These are phyloP conservation scores for Campylomormyrus numenius DNA, from an alignment of 2,113 vertebrate genomes.

Conservation along the genomic window DNA sequence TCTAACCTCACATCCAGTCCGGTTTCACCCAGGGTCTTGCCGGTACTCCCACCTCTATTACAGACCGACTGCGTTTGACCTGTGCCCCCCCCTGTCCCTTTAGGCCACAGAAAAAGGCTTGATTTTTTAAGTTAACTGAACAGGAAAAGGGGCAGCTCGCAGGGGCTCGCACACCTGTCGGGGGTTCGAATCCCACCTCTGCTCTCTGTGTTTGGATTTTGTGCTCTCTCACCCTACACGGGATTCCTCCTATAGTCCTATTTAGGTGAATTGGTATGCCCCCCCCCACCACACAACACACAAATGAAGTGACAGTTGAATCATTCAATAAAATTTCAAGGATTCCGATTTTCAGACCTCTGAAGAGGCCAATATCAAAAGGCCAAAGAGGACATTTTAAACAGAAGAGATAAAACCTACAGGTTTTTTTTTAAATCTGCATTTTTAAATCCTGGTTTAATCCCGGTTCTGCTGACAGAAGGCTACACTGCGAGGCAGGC, in stretches of 20 bases:
- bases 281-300: background rate
- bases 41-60: constrained; percentile 84
- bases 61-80: background rate
- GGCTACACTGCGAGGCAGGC: background rate
- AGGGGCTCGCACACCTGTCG: background rate
- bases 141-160: background rate
- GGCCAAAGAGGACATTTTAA: background rate
- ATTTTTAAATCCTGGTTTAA: background rate
- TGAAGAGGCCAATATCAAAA: background rate
- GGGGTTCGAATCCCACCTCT: background rate
- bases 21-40: constrained; percentile 94
- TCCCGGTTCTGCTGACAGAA: background rate
- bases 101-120: background rate
- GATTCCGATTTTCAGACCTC: background rate
- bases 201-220: background rate
- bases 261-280: background rate
- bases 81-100: background rate
- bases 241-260: background rate
- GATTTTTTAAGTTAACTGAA: background rate
- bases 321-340: background rate
- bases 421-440: background rate
- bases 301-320: background rate
- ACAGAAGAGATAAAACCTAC: background rate
- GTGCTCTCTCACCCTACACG: background rate
- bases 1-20: constrained; percentile 36